Percentiles rank a stretch among this genome's conserved stretches.
Conservation (phyloP, 1,140 invertebrate genomes). For the Drosophila melanica region DNA sequence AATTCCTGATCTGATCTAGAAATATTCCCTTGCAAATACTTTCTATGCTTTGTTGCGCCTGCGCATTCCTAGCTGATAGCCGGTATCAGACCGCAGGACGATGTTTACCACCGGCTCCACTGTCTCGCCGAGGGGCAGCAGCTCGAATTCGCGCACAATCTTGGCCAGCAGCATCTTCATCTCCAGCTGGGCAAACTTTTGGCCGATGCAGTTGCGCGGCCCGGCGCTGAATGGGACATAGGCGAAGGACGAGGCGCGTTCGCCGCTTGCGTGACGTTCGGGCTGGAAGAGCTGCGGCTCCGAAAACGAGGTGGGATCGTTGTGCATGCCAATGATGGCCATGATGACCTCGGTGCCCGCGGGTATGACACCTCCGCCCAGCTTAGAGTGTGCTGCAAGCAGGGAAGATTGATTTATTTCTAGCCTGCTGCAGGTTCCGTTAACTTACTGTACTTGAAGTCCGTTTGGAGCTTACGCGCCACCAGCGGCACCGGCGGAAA, state of each 20-base stretch:
- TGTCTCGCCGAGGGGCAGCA: conserved; percentile 84
- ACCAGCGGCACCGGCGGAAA: conserved; percentile 87
- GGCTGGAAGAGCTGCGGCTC: conserved; percentile 85
- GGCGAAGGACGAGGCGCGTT: conserved; percentile 84
- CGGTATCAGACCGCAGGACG: conserved; percentile 64
- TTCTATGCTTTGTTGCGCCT: conserved; percentile 9
- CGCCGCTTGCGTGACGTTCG: conserved; percentile 85
- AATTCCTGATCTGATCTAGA: background rate
- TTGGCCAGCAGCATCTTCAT: conserved; percentile 80
- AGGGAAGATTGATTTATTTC: background rate
- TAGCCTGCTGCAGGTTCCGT: background rate
- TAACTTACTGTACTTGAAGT: conserved; percentile 83
- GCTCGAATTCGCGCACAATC: conserved; percentile 68
- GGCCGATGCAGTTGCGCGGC: conserved; percentile 89
- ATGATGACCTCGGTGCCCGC: conserved; percentile 64
- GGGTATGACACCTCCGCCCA: conserved; percentile 55
- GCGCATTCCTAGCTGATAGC: conserved; percentile 68
- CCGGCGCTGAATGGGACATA: conserved; percentile 90
- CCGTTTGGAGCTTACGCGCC: conserved; percentile 87
- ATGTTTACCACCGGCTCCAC: conserved; percentile 63
- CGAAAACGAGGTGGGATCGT: conserved; percentile 10
- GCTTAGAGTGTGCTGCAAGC: conserved; percentile 45
- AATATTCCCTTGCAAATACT: background rate
- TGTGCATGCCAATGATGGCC: conserved; percentile 69
- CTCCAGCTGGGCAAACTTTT: conserved; percentile 79